Base-by-base conservation (phyloP, 2,888 invertebrate species). In the Bellardia pandia region DNA sequence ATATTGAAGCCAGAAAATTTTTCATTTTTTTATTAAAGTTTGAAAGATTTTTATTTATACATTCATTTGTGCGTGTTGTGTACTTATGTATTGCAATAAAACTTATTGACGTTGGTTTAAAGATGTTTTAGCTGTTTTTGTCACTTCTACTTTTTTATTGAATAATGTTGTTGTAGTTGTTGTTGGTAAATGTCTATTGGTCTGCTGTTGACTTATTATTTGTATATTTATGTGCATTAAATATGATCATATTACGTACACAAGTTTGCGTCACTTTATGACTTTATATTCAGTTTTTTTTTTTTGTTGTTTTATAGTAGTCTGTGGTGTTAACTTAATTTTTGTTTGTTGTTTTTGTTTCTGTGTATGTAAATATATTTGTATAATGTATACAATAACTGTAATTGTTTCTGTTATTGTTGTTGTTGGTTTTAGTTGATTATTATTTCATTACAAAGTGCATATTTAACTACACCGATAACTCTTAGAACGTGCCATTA, bases 71-170 rank as follows among this genome's bases (percentile, higher is more conserved):
- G 37, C 37, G 37, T 37, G 6, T 5, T 37, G 37, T 37, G 37
- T 37, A 37, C 37, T 37, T 37, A 37, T 37, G 3, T 23, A 30
- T 56, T 30, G 11, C 37, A 62, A 62, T 37, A 0, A 66, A 62
- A 42, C 9, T n/a, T 48, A 81, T 78, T 84, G 76, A 75, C 66
- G 85, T 81, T 87, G 64, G 51, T 82, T 80, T 75, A 53, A 84
- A 87, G 80, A 81, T 86, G 80, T 62, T 77, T 78, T 78, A 82
- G 58, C 87, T 87, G 87, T 75, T 87, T 82, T 82, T 87, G 80
- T 85, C 72, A 83, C 71, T 83, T 86, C 16, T 68, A 62, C 66
- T 58, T 58, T 78, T 74, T 80, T 66, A n/a, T 75, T 69, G n/a
- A 37, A 14, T 53, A 37, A 13, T 51, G 56, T 30, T 37, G 23